Evolutionary conservation across 1,140 invertebrate species (phyloP).

Genomic region (Bicyclus anynana): DNA sequence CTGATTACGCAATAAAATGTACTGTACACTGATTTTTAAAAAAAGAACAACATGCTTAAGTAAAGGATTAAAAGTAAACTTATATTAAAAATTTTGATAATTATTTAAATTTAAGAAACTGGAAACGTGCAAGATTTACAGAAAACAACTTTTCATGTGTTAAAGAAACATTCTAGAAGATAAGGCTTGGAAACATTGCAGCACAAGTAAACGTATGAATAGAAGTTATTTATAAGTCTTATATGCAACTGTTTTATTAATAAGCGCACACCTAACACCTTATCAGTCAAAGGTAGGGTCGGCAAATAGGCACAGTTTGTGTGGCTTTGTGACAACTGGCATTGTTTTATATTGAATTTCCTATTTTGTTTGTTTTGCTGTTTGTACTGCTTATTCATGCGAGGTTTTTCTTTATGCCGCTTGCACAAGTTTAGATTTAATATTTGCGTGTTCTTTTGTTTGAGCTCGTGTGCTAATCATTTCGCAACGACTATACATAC

Average conservation of each 20-base stretch:
- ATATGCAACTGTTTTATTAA: constrained; percentile 13
- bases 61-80: too few species aligned
- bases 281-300: constrained; percentile 58
- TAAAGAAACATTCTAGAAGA: background rate
- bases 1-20: too few species aligned
- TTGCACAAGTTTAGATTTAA: constrained; percentile 5
- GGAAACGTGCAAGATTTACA: background rate
- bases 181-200: background rate
- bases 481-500: background rate
- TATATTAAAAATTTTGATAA: too few species aligned
- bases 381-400: constrained; percentile 21
- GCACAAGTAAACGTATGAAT: background rate
- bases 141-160: background rate
- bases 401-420: constrained; percentile 14
- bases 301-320: constrained; percentile 34
- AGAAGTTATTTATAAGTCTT: constrained; percentile 4
- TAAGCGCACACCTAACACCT: constrained; percentile 27
- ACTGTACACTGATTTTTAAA: too few species aligned
- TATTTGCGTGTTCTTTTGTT: constrained; percentile 1
- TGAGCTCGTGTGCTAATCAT: background rate
- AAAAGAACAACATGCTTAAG: too few species aligned
- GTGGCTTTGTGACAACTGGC: constrained; percentile 22
- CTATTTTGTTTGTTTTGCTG: constrained; percentile 28
- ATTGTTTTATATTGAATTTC: constrained; percentile 37
- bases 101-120: too few species aligned